Evolutionary conservation across 1,140 invertebrate genomes (phyloP), one percentile per base, ranked within the genome.

Genomic region (Calosoma granatense): DNA sequence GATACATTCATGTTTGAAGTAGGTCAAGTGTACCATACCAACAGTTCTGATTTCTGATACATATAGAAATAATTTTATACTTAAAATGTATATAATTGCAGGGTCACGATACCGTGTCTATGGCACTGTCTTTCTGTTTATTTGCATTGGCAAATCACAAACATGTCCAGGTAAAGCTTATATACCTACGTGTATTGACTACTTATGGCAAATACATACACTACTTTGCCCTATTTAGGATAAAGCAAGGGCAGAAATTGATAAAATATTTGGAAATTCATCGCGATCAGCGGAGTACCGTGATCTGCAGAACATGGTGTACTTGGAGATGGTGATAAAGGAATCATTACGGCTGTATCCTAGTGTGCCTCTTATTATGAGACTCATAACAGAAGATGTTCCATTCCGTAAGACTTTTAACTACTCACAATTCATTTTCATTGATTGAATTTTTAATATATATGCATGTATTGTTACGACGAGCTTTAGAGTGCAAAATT

Each of bases 1-100:
- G 86, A 90, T 67, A 90, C 87, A 0, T 91, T 90, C 64, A 86
- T 88, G 79, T 89, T 90, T 72, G 85, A 84, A 74, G 72, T 73
- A 63, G n/a, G 39, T 23, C n/a, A n/a, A n/a, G n/a, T n/a, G n/a
- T n/a, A n/a, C n/a, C n/a, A n/a, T n/a, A n/a, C n/a, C n/a, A n/a
- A n/a, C n/a, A n/a, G 19, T 22, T 53, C 54, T 20, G 3, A 14
- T 53, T 23, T 20, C 22, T 20, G 26, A 51, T 39, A 15, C 4
- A 15, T 36, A 4, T 51, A 20, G 17, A 20, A 14, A 53, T 17
- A 54, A 23, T 14, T 54, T 14, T 2, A 11, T 11, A 11, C 6
- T 12, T 47, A 47, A n/a, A n/a, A n/a, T n/a, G n/a, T n/a, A n/a
- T 19, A 11, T 39, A 3, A 1, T 51, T 57, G 17, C 39, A 51